These are phyloP conservation scores for Tamias sibiricus DNA, from an alignment of 2,113 vertebrate genomes.

Conservation along the genomic window DNA sequence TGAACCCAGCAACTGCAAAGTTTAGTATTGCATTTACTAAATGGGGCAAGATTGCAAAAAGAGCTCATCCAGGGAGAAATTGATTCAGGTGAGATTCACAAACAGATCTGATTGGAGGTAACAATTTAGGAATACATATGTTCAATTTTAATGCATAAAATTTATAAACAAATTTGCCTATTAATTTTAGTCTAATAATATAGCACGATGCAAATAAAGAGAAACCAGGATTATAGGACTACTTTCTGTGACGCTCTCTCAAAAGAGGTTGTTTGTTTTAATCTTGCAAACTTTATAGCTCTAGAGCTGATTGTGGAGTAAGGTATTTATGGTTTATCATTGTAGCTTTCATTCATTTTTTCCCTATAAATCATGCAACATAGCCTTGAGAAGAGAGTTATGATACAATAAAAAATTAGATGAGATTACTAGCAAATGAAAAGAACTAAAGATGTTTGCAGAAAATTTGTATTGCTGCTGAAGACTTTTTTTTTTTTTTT, in stretches of 20 bases:
- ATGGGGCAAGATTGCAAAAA: neutral
- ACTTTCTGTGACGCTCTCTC: neutral
- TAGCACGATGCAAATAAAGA: neutral
- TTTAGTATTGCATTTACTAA: neutral
- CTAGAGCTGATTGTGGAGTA: neutral
- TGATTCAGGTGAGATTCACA: neutral
- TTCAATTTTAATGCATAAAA: neutral
- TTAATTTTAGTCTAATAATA: neutral
- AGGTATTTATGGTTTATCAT: neutral
- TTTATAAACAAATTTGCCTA: neutral
- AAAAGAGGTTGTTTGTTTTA: neutral
- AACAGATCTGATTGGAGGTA: neutral
- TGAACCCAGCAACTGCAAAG: neutral
- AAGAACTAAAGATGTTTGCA: neutral
- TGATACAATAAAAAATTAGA: neutral
- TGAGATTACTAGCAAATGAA: neutral
- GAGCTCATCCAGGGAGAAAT: rapidly evolving
- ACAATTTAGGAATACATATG: neutral
- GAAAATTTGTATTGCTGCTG: neutral
- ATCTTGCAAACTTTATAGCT: neutral
- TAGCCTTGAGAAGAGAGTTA: neutral
- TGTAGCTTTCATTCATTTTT: neutral
- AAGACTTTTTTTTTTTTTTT: neutral
- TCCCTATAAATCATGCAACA: neutral
- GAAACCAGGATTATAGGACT: neutral